These are phyloP conservation scores for Heliconius sara DNA, from an alignment of 2,888 invertebrate genomes.

Conservation along the genomic window DNA sequence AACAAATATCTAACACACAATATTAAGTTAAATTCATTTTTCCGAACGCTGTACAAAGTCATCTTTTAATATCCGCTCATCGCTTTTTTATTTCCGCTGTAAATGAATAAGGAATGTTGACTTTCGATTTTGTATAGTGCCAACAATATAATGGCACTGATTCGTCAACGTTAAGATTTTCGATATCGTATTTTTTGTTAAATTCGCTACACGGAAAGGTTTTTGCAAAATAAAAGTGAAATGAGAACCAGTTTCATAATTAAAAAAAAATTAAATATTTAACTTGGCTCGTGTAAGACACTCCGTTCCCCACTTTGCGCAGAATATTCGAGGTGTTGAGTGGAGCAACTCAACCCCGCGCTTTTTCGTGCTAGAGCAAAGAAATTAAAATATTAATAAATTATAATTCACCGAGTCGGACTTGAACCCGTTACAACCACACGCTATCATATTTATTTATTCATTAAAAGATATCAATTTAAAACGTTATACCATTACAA, in stretches of 20 bases:
- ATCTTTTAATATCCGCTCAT: slow-evolving; percentile 16
- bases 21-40: background rate
- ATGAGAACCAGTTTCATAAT: background rate
- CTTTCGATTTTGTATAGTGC: slow-evolving; percentile 15
- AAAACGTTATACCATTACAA: too few species aligned
- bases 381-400: too few species aligned
- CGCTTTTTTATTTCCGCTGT: slow-evolving; percentile 9
- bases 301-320: too few species aligned
- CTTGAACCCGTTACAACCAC: too few species aligned
- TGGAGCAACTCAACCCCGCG: too few species aligned
- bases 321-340: too few species aligned
- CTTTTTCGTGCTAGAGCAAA: too few species aligned
- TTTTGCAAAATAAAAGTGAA: background rate
- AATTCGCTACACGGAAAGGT: background rate
- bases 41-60: background rate
- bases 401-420: too few species aligned
- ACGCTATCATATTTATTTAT: too few species aligned
- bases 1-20: background rate
- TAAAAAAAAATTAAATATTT: too few species aligned
- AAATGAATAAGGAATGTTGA: slow-evolving; percentile 4
- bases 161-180: slow-evolving; percentile 5
- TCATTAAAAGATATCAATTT: too few species aligned
- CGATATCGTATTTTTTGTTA: background rate
- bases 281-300: too few species aligned
- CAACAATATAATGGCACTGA: slow-evolving; percentile 1